Evolutionary conservation across 2,113 vertebrate species (phyloP).

Genomic region (Neopipo cinnamomea): DNA sequence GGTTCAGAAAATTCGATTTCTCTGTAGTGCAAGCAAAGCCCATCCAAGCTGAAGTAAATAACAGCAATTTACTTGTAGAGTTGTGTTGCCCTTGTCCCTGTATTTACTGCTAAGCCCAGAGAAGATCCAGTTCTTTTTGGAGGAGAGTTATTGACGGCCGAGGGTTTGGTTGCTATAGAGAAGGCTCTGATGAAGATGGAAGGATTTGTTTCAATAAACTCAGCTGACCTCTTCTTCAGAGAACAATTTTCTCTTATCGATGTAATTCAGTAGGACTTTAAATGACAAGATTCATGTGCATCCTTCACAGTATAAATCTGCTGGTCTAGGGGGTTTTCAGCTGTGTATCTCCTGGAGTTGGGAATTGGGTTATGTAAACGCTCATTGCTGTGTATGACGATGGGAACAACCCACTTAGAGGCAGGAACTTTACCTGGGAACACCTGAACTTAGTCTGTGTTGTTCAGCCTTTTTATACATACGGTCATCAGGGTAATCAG

Average conservation of each 20-base stretch:
- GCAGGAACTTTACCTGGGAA: background rate
- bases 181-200: constrained; percentile 40
- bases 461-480: background rate
- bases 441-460: background rate
- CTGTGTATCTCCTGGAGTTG: constrained; percentile 40
- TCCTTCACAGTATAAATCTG: background rate
- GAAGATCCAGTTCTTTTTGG: background rate
- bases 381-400: background rate
- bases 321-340: background rate
- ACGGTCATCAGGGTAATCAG: background rate
- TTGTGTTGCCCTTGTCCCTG: background rate
- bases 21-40: background rate
- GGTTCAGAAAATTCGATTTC: background rate
- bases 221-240: constrained; percentile 30
- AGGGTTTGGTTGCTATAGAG: constrained; percentile 19
- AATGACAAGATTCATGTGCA: constrained; percentile 46
- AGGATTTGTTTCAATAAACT: constrained; percentile 57
- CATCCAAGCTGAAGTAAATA: background rate
- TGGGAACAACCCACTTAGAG: background rate
- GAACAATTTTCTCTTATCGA: constrained; percentile 41
- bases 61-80: constrained; percentile 21
- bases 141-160: constrained; percentile 3
- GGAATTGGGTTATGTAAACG: constrained; percentile 24
- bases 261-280: constrained; percentile 15
- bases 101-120: background rate